Base-by-base conservation (phyloP, 2,888 invertebrate genomes). In the Pyrrhia umbra region DNA sequence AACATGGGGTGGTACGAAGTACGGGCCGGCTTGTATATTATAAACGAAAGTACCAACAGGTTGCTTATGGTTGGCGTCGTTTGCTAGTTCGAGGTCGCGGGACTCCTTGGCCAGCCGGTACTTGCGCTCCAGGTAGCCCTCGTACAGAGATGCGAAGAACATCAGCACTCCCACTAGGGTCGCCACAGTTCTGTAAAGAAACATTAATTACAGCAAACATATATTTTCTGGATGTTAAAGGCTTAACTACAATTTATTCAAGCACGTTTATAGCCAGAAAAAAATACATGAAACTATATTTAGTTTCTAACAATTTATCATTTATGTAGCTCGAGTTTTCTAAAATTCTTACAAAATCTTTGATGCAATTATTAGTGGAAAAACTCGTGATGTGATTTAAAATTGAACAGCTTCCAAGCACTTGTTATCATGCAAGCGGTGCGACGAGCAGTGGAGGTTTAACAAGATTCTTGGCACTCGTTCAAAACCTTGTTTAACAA, bases 121-220 rank as follows among this genome's bases (percentile, higher is more conserved):
- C 46, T 85, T 88, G 23, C 92, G 83, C 79, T 92, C 92, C 55
- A 96, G 85, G 67, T 94, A 91, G 37, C 95, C 94, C 79, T 97
- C 97, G 86, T 96, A 96, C 39, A 96, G 84, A 0, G 97, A 96
- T 1, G 96, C 95, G 55, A 95, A 87, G 54, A 96, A 85, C 92
- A 96, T 96, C 79, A 97, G 86, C 8, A 96, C 80, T 0, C 94
- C 73, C 15, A 96, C 94, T 9, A 92, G 77, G 5, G 95, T 77
- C 60, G 91, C 90, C 45, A 95, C 94, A 2, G 95, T 92, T 68
- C 97, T 96, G 89, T 84, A 79, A 81, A 13, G 73, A 75, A 21
- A 49, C 0, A 49, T n/a, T 34, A 34, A n/a, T n/a, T 34, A 34
- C n/a, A 34, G 34, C 34, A 34, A 30, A 13, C 5, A 13, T 6